A percentile compares a stretch with the other conserved stretches of the same genome.
Evolutionary conservation across 2,888 invertebrate genomes (phyloP).

Genomic region (Tiliacea aurago): DNA sequence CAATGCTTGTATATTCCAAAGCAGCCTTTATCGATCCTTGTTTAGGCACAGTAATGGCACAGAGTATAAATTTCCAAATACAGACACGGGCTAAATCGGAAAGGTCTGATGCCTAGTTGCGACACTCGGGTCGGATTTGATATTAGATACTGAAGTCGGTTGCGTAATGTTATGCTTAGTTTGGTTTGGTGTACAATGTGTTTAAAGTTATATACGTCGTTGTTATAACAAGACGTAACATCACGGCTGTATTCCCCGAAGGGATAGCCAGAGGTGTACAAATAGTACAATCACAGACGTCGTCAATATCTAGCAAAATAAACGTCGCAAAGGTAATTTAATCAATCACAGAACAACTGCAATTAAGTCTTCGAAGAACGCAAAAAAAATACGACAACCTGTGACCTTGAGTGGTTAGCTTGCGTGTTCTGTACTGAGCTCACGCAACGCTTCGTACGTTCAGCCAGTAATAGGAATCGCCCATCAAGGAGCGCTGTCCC

Average conservation of each 20-base stretch:
- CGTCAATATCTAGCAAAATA: too few species aligned
- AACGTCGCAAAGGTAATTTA: not conserved
- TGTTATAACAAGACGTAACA: not conserved
- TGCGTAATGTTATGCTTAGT: constrained; percentile 19
- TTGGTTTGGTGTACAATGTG: too few species aligned
- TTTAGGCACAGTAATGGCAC: constrained; percentile 48
- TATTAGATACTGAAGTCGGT: constrained; percentile 25
- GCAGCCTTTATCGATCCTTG: constrained; percentile 54
- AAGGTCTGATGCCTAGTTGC: constrained; percentile 36
- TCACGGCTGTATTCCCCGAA: not conserved
- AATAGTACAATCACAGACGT: too few species aligned
- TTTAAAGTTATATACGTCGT: not conserved
- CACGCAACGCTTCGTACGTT: too few species aligned
- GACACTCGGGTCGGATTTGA: constrained; percentile 25
- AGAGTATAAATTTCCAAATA: constrained; percentile 63
- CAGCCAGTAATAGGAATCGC: too few species aligned
- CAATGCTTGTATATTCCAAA: constrained; percentile 55
- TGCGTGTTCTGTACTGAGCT: too few species aligned
- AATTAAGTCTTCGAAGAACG: not conserved
- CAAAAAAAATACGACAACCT: not conserved
- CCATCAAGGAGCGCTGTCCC: too few species aligned
- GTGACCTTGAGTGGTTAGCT: too few species aligned
- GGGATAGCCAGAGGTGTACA: not conserved
- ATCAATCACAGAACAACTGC: not conserved
- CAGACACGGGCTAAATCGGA: constrained; percentile 40